A percentile compares a stretch with the other conserved stretches of the same genome.
Evolutionary conservation across 2,797 vertebrate genomes (phyloP).

Genomic region (Hoplostethus atlanticus): DNA sequence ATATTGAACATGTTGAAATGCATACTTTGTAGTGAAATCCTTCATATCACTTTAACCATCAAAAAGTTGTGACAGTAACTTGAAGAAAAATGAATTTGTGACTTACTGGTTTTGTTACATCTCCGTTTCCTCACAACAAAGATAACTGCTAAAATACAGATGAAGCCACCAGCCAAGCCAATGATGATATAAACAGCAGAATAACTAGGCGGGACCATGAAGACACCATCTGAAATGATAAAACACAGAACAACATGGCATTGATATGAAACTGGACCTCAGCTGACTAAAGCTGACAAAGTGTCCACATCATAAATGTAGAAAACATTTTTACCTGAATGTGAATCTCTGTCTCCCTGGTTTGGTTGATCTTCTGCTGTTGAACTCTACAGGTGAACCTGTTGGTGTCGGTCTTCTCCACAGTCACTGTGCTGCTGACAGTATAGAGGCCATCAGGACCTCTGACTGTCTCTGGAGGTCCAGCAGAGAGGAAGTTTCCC

Average conservation of each 20-base stretch:
- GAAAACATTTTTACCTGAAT: not conserved
- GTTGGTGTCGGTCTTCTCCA: slow-evolving; percentile 17
- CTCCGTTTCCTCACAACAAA: not conserved
- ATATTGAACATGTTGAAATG: too few relatives aligned
- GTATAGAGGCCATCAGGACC: slow-evolving; percentile 23
- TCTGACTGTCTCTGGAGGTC: not conserved
- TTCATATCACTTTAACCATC: too few relatives aligned
- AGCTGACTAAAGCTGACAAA: not conserved
- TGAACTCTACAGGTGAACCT: slow-evolving; percentile 5
- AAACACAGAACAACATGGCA: not conserved
- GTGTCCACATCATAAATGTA: not conserved
- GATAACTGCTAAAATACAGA: not conserved
- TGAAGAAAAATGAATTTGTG: not conserved
- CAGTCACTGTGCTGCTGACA: slow-evolving; percentile 29
- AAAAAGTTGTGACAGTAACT: not conserved
- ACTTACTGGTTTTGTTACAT: not conserved
- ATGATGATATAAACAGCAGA: not conserved
- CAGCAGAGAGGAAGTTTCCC: slow-evolving; percentile 7
- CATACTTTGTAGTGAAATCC: too few relatives aligned
- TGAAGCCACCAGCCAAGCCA: slow-evolving; percentile 1
- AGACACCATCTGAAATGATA: slow-evolving; percentile 9
- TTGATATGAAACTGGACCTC: not conserved
- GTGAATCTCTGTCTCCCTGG: not conserved
- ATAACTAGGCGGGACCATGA: not conserved
- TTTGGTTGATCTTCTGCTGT: not conserved